Evolutionary conservation across 2,113 vertebrate genomes (phyloP).

Genomic region (Heterochromis multidens): DNA sequence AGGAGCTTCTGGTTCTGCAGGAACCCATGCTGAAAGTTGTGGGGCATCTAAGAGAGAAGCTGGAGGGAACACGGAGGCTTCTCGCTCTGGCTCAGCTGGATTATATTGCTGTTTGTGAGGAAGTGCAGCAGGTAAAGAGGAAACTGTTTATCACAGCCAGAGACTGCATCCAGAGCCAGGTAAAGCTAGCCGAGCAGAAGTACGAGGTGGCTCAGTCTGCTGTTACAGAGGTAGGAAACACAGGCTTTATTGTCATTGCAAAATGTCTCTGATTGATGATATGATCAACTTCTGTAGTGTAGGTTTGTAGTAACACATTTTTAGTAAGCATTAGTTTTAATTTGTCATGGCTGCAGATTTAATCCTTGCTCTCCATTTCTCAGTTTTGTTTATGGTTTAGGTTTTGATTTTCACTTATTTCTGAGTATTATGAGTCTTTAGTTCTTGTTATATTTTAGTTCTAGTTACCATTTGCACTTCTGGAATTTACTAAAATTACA

Average conservation of each 20-base stretch:
- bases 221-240: conserved; percentile 55
- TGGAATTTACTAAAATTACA: too few species aligned
- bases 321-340: too few species aligned
- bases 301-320: neutral
- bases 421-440: neutral
- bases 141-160: conserved; percentile 83
- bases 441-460: neutral
- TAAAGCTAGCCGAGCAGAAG: conserved; percentile 77
- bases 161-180: conserved; percentile 86
- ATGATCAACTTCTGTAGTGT: neutral
- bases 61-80: conserved; percentile 70
- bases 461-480: neutral
- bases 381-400: neutral
- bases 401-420: neutral
- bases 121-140: conserved; percentile 82
- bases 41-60: conserved; percentile 76
- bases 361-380: too few species aligned
- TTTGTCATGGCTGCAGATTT: neutral
- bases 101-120: conserved; percentile 76
- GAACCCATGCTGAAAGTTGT: conserved; percentile 82
- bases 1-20: conserved; percentile 77
- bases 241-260: neutral
- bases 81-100: conserved; percentile 81
- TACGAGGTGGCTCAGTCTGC: conserved; percentile 82
- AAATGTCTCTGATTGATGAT: neutral